Base-by-base conservation (phyloP, 2,888 invertebrate genomes). In the Cerastis rubricosa region DNA sequence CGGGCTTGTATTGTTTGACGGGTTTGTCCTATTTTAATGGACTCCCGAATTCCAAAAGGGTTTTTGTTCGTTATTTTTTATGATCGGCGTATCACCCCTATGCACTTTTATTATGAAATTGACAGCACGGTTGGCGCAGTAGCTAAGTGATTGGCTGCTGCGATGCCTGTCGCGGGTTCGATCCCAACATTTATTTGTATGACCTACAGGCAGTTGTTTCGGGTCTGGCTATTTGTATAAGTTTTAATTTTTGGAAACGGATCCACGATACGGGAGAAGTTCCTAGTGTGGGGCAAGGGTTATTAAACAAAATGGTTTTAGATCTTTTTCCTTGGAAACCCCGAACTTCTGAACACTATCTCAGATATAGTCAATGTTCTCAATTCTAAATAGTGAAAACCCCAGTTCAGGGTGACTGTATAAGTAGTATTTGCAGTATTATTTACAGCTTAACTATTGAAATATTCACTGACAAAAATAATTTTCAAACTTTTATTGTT, bases 1-100 rank as follows among this genome's bases (percentile, higher is more conserved):
- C 83, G 74, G 61, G 81, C 84, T 89, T 88, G 87, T 67, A 7
- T 47, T 72, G 64, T 77, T 80, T 84, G 47, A 49, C 29, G 66
- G 66, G 51, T 72, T 40, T 63, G 65, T 70, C 45, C 59, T 72
- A 54, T 69, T 78, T 71, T 63, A 40, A 67, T 19, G 51, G 22
- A 74, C 35, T 63, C 29, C n/a, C 3, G 35, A 35, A 75, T 75
- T 1, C 9, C 2, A 40, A 54, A 1, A n/a, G 0, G n/a, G 1
- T n/a, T 61, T 22, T 59, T 7, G 6, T 9, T 61, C 7, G 35
- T 17, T 71, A 61, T 35, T 71, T 64, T 64, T 63, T 71, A 22
- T n/a, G 29, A 45, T 35, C 8, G 11, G 5, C 17, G 25, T 25
- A 6, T 25, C 25, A 54, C 3, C 5, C 0, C n/a, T n/a, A 54